Conservation (phyloP, 2,113 vertebrate species). For the Brachypteracias leptosomus region DNA sequence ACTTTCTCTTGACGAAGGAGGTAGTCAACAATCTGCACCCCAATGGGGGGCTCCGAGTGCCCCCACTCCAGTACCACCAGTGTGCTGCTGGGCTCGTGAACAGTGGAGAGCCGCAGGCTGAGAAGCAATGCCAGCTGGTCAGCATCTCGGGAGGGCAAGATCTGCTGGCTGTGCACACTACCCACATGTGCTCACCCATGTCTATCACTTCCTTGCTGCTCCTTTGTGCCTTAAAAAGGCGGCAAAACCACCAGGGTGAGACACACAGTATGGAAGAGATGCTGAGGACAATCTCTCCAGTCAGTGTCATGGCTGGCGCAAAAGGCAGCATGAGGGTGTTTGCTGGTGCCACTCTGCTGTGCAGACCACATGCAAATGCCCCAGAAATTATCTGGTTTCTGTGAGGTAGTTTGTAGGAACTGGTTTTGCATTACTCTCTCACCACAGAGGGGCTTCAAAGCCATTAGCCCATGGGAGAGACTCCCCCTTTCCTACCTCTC, state of each 20-base stretch:
- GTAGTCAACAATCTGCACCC: conserved; percentile 93
- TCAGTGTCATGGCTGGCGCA: background rate
- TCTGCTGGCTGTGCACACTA: too few species aligned
- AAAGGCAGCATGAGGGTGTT: background rate
- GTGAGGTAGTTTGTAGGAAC: background rate
- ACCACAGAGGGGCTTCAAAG: background rate
- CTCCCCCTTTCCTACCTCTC: background rate
- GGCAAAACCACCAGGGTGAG: background rate
- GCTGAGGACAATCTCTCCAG: background rate
- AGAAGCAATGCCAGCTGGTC: background rate
- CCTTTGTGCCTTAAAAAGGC: background rate
- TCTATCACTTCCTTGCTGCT: background rate
- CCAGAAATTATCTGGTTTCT: background rate
- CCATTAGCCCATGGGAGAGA: background rate
- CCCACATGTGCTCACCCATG: background rate
- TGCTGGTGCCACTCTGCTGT: background rate
- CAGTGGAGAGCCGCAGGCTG: conserved; percentile 89
- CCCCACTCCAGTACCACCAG: conserved; percentile 95
- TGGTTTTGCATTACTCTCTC: background rate
- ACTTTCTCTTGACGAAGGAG: conserved; percentile 97
- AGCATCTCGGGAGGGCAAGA: background rate
- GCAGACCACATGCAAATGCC: background rate
- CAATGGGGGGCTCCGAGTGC: conserved; percentile 92
- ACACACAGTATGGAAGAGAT: background rate
- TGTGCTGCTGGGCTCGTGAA: conserved; percentile 94